Percentiles rank a stretch among this genome's conserved stretches.
Evolutionary conservation across 2,113 vertebrate species (phyloP).

Genomic region (Notarius quadriscutis): DNA sequence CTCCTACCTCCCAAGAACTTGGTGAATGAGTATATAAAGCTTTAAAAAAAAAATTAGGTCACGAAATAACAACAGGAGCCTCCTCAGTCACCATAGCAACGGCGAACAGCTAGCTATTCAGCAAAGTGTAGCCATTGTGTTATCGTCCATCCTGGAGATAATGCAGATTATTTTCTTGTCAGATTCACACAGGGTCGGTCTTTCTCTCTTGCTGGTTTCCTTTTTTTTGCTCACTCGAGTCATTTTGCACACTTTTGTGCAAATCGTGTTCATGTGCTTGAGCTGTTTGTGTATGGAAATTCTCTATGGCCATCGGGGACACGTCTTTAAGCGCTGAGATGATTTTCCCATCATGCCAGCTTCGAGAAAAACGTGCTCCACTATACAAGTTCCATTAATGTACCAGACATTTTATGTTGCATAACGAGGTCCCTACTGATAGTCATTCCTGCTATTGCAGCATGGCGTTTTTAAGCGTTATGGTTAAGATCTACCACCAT

Average conservation of each 20-base stretch:
- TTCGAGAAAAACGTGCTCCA: not conserved
- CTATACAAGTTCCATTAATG: not conserved
- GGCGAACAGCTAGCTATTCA: not conserved
- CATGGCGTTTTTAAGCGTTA: not conserved
- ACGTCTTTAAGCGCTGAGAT: not conserved
- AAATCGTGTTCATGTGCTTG: not conserved
- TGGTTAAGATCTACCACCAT: not conserved
- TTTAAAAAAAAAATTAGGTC: not conserved
- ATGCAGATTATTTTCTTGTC: not conserved
- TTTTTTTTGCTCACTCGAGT: not conserved
- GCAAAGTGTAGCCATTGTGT: not conserved
- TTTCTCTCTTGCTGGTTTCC: too few relatives aligned
- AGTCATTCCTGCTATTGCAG: not conserved
- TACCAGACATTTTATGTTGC: not conserved
- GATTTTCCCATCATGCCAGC: not conserved
- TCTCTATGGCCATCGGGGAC: not conserved
- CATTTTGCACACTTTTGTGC: not conserved
- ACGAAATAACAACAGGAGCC: not conserved
- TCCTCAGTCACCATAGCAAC: not conserved
- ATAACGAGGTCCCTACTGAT: not conserved
- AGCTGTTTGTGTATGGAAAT: not conserved
- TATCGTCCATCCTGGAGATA: not conserved
- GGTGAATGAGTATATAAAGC: too few relatives aligned
- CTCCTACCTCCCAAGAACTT: too few relatives aligned
- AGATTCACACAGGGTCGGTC: not conserved